Percentiles rank a stretch among this genome's conserved stretches.
Evolutionary conservation across 2,797 vertebrate species (phyloP).

Genomic region (Betta splendens): DNA sequence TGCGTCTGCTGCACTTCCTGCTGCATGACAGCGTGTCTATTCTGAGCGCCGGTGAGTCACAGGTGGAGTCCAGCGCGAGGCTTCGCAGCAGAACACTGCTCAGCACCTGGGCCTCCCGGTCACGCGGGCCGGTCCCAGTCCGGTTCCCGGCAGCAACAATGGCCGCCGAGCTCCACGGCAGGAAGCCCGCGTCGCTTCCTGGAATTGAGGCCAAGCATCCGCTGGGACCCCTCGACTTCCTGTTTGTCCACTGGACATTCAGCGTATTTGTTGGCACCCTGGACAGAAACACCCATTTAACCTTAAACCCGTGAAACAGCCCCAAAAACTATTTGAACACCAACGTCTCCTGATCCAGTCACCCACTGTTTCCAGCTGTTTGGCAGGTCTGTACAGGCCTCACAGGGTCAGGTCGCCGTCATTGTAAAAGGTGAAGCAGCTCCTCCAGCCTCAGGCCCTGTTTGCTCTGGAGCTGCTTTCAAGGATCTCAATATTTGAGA

Average conservation of each 20-base stretch:
- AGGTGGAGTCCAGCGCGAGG: constrained; percentile 8
- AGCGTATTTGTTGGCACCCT: constrained; percentile 34
- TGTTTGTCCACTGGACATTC: constrained; percentile 63
- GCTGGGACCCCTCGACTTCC: constrained; percentile 50
- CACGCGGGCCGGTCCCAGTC: too few relatives aligned
- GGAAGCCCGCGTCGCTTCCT: constrained; percentile 80
- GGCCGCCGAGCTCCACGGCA: constrained; percentile 40
- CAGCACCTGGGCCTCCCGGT: constrained; percentile 4
- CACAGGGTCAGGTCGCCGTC: background rate
- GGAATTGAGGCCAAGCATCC: constrained; percentile 64
- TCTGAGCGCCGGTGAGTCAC: constrained; percentile 41
- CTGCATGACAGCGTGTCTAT: constrained; percentile 10
- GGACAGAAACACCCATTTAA: too few relatives aligned
- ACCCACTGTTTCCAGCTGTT: background rate
- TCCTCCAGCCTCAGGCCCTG: background rate
- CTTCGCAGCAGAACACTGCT: constrained; percentile 1
- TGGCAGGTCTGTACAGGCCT: background rate
- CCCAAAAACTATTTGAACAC: too few relatives aligned
- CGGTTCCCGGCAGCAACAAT: constrained; percentile 18
- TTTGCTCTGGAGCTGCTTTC: background rate
- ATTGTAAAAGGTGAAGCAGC: background rate
- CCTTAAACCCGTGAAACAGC: too few relatives aligned
- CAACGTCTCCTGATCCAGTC: too few relatives aligned
- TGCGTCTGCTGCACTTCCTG: constrained; percentile 7
- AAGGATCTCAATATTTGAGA: too few relatives aligned